Evolutionary conservation across 2,113 vertebrate species (phyloP).

Genomic region (Athene noctua): DNA sequence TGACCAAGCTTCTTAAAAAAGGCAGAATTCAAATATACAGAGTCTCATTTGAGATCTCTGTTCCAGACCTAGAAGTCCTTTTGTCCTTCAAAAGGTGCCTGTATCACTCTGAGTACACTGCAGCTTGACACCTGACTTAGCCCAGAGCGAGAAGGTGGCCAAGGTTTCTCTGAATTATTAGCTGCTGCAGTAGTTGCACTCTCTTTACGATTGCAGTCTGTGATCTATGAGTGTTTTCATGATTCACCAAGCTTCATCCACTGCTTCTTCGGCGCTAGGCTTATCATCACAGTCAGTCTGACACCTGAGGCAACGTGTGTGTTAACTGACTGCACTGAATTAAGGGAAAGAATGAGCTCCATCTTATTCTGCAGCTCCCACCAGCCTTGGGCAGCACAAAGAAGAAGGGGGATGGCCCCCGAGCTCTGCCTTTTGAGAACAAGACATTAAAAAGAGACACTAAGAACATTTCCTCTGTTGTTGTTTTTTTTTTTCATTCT

Average conservation of each 20-base stretch:
- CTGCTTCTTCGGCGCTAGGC: not conserved
- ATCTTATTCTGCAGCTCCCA: not conserved
- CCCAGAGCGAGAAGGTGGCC: not conserved
- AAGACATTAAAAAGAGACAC: not conserved
- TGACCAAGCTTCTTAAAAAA: not conserved
- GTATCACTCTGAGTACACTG: not conserved
- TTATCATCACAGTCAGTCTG: not conserved
- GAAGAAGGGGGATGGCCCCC: not conserved
- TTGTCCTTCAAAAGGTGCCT: not conserved
- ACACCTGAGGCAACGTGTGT: not conserved
- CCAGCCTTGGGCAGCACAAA: not conserved
- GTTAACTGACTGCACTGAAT: not conserved
- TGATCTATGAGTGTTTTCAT: not conserved
- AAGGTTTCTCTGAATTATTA: not conserved
- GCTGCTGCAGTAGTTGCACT: not conserved
- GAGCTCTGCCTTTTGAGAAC: not conserved
- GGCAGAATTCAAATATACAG: not conserved
- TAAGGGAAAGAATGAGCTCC: not conserved
- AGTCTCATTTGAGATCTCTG: not conserved
- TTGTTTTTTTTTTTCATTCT: not conserved
- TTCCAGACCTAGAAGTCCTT: not conserved
- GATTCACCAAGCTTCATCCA: not conserved
- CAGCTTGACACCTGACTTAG: not conserved
- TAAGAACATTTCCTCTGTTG: not conserved
- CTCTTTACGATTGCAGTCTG: not conserved